Evolutionary conservation across 2,888 invertebrate genomes (phyloP).

Genomic region (Scaptomyza caliginosa): DNA sequence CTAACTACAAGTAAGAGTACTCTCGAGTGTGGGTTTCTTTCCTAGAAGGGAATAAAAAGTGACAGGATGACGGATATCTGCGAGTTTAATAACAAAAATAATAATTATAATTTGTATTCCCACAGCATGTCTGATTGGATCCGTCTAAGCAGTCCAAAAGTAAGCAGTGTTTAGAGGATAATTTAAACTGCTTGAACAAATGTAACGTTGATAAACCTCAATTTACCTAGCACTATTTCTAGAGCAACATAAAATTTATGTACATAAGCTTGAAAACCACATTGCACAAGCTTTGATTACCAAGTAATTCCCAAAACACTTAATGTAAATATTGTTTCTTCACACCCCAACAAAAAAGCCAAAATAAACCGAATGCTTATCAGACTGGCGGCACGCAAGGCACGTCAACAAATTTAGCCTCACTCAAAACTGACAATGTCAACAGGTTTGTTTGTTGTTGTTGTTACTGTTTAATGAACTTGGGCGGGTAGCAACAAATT

Average conservation of each 20-base stretch:
- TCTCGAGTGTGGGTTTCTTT: background rate
- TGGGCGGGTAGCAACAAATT: slow-evolving; percentile 39
- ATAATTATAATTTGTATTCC: background rate
- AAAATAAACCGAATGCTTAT: slow-evolving; percentile 37
- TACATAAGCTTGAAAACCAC: background rate
- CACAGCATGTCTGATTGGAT: background rate
- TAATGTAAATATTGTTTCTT: slow-evolving; percentile 61
- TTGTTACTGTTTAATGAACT: slow-evolving; percentile 57
- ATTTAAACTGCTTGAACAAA: background rate
- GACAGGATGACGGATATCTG: background rate
- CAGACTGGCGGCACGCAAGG: slow-evolving; percentile 29
- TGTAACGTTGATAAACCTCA: too few species aligned
- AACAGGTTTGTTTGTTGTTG: slow-evolving; percentile 60
- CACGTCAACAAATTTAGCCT: slow-evolving; percentile 33
- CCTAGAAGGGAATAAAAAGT: background rate
- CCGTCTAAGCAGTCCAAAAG: background rate
- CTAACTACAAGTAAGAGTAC: background rate
- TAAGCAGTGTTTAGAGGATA: background rate
- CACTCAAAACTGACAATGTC: slow-evolving; percentile 51
- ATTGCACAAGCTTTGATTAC: slow-evolving; percentile 16
- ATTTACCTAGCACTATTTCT: background rate
- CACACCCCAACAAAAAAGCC: slow-evolving; percentile 43
- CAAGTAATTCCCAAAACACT: slow-evolving; percentile 27
- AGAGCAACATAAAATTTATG: background rate
- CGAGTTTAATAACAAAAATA: background rate